Base-by-base conservation (phyloP, 1,140 invertebrate genomes). In the Eupeodes corollae region DNA sequence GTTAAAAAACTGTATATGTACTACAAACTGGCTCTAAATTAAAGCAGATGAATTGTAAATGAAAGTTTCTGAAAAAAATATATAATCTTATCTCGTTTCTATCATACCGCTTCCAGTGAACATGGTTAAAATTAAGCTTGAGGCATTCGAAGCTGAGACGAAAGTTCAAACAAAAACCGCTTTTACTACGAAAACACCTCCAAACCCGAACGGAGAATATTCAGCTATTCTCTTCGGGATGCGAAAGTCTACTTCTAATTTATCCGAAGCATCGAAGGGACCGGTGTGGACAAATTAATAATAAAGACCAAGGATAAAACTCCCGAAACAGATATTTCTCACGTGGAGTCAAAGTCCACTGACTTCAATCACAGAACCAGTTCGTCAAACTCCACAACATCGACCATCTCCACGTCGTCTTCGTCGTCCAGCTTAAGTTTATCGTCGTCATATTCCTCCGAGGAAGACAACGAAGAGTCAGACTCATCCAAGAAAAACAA, bases 211-310 rank as follows among this genome's bases (percentile, higher is more conserved):
- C 8, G 21, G 21, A 26, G 21, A 26, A 26, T 3, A 26, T 26
- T 5, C 3, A 26, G 6, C 3, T 26, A 8, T 26, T 26, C 19
- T 47, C 12, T 47, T 47, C 26, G 50, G 46, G 12, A 63, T 66
- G 41, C 52, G 64, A 33, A 55, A 61, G 6, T 67, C n/a, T 67
- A 67, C 44, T 55, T 67, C 26, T 59, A 61, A 21, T 67, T 67
- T 44, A 59, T 67, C 46, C 61, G 58, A 48, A 67, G 61, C 54
- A 63, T 67, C 37, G 52, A 67, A 21, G 58, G n/a, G 19, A 40
- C 42, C 42, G 46, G 39, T 37, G 44, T 42, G 14, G 19, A 33
- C 12, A 46, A 21, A 14, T 42, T 16, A n/a, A 31, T 11, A 13
- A 30, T 43, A 26, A 6, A 31, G 6, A 11, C 33, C 10, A 11